phyloP scores from a whole-genome alignment of 2,888 invertebrate species.

The Drosophila testacea region DNA sequence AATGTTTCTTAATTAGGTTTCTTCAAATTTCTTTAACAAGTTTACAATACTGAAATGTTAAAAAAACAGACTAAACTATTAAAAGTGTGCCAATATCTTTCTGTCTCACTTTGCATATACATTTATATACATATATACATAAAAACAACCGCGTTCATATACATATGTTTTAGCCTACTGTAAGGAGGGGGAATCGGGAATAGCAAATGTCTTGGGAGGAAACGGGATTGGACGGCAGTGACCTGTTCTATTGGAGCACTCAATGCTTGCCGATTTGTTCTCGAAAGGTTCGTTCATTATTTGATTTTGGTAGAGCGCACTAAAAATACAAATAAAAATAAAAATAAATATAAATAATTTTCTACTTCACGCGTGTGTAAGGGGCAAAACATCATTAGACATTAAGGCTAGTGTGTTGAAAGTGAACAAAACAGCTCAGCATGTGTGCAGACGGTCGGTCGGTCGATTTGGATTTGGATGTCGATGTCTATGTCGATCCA shows the following conservation, averaged over 20 bases:
- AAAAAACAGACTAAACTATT: no score
- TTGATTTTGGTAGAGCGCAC: slow-evolving; percentile 37
- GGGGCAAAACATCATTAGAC: slow-evolving; percentile 64
- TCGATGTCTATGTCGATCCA: slow-evolving; percentile 46
- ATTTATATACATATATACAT: not conserved
- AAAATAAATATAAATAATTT: slow-evolving; percentile 36
- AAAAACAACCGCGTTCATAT: not conserved
- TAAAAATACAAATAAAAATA: slow-evolving; percentile 29
- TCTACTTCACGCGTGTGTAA: slow-evolving; percentile 57
- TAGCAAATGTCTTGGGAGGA: slow-evolving; percentile 24
- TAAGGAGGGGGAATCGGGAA: not conserved
- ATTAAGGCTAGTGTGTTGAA: slow-evolving; percentile 63
- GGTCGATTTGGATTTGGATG: not conserved
- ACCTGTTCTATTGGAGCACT: slow-evolving; percentile 19
- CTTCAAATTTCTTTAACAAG: no score
- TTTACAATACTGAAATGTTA: no score
- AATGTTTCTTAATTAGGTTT: no score
- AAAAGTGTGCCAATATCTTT: no score
- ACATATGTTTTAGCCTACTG: not conserved
- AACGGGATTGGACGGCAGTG: slow-evolving; percentile 10
- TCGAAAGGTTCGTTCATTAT: slow-evolving; percentile 29
- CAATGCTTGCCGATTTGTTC: slow-evolving; percentile 32
- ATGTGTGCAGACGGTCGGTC: slow-evolving; percentile 54
- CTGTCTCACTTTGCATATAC: not conserved
- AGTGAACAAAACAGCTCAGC: slow-evolving; percentile 60